Base-by-base conservation (phyloP, 2,888 invertebrate species). In the Augiades crinisus region DNA sequence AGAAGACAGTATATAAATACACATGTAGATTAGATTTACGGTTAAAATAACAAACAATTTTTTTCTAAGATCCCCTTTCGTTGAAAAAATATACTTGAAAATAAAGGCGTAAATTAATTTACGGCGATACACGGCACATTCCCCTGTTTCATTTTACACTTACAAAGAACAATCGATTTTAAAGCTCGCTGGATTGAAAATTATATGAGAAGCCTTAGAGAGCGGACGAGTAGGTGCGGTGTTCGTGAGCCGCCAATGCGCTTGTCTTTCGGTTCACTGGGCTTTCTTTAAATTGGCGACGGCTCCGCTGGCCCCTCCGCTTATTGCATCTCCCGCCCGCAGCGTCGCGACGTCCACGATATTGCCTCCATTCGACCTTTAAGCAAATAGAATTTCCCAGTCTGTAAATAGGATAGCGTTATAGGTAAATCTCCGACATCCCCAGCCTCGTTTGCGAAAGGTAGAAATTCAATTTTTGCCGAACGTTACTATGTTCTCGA, bases 221-320 rank as follows among this genome's bases (percentile, higher is more conserved):
- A 78, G 72, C 67, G 68, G 68, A 64, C 62, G 74, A 73, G 78
- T 77, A 77, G 80, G 79, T 69, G 76, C 71, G 75, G 73, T 68
- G 81, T 72, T 81, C 77, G 81, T 80, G 85, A 84, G 87, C 89
- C 88, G 82, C 87, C 90, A 88, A 86, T 90, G 87, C 89, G 89
- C 90, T 90, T 90, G 88, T 87, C 89, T 90, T 90, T 87, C 90
- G 82, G 89, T 90, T 90, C 90, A 90, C 75, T 90, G 90, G 86
- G 89, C 87, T 90, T 90, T 90, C 90, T 90, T 90, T 90, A 90
- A 90, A 90, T 90, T 90, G 90, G 86, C 88, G 88, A 86, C 81
- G 86, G 86, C 81, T 74, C 72, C 78, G 78, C 83, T 83, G 78
- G 80, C 80, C 87, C 83, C 82, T 77, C 78, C 81, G 81, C 83